Conservation (phyloP, 2,797 vertebrate species). For the Rhynchonycteris naso region DNA sequence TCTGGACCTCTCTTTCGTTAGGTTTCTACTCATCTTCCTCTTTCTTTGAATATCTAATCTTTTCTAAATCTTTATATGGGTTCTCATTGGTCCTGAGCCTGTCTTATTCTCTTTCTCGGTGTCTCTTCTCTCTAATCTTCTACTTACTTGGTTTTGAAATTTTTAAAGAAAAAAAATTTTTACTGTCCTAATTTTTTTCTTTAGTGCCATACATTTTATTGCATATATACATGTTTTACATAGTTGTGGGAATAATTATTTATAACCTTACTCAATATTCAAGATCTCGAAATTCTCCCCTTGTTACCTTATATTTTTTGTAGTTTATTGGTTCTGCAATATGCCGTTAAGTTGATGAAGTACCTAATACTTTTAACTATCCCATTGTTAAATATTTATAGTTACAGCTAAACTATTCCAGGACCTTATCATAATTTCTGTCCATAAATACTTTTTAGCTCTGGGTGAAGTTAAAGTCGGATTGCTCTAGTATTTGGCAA, state of each 20-base stretch:
- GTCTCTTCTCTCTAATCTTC: neutral
- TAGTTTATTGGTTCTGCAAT: slow-evolving; percentile 24
- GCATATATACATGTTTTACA: neutral
- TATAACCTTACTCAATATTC: neutral
- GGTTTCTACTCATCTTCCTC: neutral
- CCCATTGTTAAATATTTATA: neutral
- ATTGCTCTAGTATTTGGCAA: neutral
- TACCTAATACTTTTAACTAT: neutral
- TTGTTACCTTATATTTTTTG: neutral
- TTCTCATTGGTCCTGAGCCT: neutral
- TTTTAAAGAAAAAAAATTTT: slow-evolving; percentile 23
- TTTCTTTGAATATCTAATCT: neutral
- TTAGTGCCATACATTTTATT: neutral
- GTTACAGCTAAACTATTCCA: neutral
- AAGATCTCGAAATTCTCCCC: neutral
- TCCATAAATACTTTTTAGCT: neutral
- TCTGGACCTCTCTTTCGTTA: neutral
- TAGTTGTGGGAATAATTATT: neutral
- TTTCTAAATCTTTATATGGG: neutral
- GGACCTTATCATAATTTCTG: neutral
- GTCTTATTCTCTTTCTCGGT: neutral
- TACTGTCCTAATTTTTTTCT: neutral
- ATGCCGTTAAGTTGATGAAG: neutral
- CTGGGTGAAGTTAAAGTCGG: neutral
- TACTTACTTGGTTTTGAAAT: neutral